Conservation (phyloP, 2,797 vertebrate genomes). For the Harpagifer antarcticus region DNA sequence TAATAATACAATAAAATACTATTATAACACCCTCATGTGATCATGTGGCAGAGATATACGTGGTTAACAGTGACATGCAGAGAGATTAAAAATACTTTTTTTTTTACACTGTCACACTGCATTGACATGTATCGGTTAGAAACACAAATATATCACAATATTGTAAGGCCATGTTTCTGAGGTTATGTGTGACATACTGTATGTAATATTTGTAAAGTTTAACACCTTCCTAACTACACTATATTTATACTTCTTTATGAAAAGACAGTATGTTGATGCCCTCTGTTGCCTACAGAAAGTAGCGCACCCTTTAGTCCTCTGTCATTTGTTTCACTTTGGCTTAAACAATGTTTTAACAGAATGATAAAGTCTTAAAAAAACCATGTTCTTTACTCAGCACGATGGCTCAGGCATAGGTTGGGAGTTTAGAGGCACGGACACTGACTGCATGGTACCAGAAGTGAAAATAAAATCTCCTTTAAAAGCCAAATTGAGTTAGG, state of each 20-base stretch:
- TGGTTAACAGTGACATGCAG: conserved; percentile 44
- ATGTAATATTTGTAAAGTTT: conserved; percentile 31
- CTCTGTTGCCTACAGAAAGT: conserved; percentile 56
- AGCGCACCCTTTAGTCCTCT: conserved; percentile 32
- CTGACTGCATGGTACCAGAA: conserved; percentile 53
- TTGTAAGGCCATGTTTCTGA: conserved; percentile 34
- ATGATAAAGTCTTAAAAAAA: conserved; percentile 8
- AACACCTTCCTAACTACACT: conserved; percentile 21
- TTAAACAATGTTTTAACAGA: conserved; percentile 23
- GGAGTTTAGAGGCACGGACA: conserved; percentile 29
- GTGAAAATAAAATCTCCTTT: conserved; percentile 54
- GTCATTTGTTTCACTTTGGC: conserved; percentile 7
- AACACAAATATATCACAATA: conserved; percentile 40
- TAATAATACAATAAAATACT: conserved; percentile 77
- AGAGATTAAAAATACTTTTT: background rate
- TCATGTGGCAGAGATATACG: conserved; percentile 59
- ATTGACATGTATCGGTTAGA: conserved; percentile 35
- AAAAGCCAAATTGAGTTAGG: conserved; percentile 71
- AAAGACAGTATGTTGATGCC: conserved; percentile 45
- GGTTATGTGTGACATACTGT: conserved; percentile 32
- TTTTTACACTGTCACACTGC: conserved; percentile 35
- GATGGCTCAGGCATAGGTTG: conserved; percentile 36
- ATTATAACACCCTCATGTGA: conserved; percentile 57
- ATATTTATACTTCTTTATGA: conserved; percentile 12
- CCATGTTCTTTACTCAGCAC: conserved; percentile 29